Conservation (phyloP, 1,140 invertebrate genomes). For the Pectinophora gossypiella region DNA sequence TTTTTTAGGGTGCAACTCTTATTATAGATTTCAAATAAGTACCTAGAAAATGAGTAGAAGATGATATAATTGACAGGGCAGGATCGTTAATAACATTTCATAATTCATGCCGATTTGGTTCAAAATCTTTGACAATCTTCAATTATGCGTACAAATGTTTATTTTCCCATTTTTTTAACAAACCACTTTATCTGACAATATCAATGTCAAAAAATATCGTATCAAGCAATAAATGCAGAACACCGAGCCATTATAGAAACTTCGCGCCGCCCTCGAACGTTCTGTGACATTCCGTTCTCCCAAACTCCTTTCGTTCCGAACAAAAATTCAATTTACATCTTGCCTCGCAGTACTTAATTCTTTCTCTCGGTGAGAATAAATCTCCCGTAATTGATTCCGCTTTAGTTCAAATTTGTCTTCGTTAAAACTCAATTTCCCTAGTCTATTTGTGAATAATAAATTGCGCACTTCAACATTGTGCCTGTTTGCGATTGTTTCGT, state of each 20-base stretch:
- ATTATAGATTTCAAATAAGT: too few relatives aligned
- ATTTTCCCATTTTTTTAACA: neutral
- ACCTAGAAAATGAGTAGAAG: too few relatives aligned
- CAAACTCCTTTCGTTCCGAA: slow-evolving; percentile 32
- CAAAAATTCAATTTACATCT: slow-evolving; percentile 65
- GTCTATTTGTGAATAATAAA: slow-evolving; percentile 71
- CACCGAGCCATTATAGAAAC: too few relatives aligned
- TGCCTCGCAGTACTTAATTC: slow-evolving; percentile 55
- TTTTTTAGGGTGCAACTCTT: too few relatives aligned
- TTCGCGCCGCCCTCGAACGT: too few relatives aligned
- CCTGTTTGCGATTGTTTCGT: too few relatives aligned
- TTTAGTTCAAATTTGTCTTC: slow-evolving; percentile 70
- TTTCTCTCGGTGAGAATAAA: slow-evolving; percentile 62
- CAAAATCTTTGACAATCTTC: neutral
- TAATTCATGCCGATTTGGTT: too few relatives aligned
- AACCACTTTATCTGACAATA: neutral
- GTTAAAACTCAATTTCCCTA: slow-evolving; percentile 69
- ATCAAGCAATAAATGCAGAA: neutral
- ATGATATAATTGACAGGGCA: too few relatives aligned
- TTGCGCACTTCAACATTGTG: slow-evolving; percentile 47
- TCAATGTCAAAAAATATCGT: neutral
- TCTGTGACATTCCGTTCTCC: slow-evolving; percentile 11
- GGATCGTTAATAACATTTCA: too few relatives aligned
- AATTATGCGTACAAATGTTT: neutral
- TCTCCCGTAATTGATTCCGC: slow-evolving; percentile 67